phyloP scores from a whole-genome alignment of 2,888 invertebrate species.

The Platycheirus albimanus region DNA sequence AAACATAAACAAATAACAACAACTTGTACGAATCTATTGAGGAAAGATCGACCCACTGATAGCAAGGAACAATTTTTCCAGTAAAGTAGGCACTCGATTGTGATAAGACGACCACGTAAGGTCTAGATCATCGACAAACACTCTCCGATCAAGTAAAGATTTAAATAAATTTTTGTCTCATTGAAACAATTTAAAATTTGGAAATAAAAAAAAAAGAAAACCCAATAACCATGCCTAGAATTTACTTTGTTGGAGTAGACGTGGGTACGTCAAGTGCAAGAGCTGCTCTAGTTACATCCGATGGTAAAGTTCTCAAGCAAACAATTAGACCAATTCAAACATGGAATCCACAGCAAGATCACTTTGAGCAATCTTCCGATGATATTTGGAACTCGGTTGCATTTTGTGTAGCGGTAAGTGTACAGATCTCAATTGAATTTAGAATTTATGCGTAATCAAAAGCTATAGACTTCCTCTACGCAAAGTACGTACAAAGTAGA shows the following conservation, averaged over 20 bases:
- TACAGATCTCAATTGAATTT: background rate
- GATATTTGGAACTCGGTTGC: slow-evolving; percentile 91
- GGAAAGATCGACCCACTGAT: background rate
- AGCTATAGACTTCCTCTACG: too few species aligned
- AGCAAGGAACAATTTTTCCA: background rate
- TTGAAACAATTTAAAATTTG: background rate
- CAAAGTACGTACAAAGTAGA: too few species aligned
- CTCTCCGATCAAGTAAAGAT: slow-evolving; percentile 18
- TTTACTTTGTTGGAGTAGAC: slow-evolving; percentile 93
- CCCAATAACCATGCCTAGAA: slow-evolving; percentile 75
- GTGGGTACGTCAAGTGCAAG: slow-evolving; percentile 96
- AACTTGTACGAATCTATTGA: background rate
- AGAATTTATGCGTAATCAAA: too few species aligned
- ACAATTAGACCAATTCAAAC: slow-evolving; percentile 88
- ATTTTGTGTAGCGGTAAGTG: slow-evolving; percentile 88
- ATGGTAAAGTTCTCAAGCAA: slow-evolving; percentile 87
- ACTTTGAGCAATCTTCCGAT: slow-evolving; percentile 95
- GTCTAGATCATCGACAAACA: slow-evolving; percentile 5
- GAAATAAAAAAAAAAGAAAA: background rate
- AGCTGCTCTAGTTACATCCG: slow-evolving; percentile 89
- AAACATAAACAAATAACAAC: slow-evolving; percentile 48
- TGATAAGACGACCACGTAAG: slow-evolving; percentile 20
- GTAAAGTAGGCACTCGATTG: slow-evolving; percentile 21
- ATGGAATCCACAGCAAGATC: slow-evolving; percentile 90
- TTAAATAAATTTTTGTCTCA: background rate